Percentiles rank a stretch among this genome's conserved stretches.
phyloP scores from a whole-genome alignment of 2,888 invertebrate genomes.

The Chloroclystis v-ata region DNA sequence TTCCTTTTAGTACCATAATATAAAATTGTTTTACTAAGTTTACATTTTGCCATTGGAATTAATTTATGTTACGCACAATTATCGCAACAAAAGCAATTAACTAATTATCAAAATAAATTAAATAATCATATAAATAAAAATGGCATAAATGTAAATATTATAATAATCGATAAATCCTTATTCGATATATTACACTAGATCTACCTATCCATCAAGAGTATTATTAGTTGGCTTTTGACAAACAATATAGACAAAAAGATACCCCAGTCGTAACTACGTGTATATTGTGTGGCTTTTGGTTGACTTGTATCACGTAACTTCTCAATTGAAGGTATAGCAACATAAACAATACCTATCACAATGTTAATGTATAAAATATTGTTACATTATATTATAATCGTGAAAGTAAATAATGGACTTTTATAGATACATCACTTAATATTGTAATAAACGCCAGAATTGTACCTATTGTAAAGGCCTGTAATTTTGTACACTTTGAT shows the following conservation, averaged over 20 bases:
- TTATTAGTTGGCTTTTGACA: slow-evolving; percentile 8
- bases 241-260: background rate
- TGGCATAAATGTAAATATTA: slow-evolving; percentile 15
- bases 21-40: background rate
- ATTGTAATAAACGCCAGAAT: slow-evolving; percentile 55
- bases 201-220: slow-evolving; percentile 7
- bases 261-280: no score
- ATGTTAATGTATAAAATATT: slow-evolving; percentile 36
- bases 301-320: slow-evolving; percentile 29
- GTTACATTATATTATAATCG: slow-evolving; percentile 40
- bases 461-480: slow-evolving; percentile 65
- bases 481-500: slow-evolving; percentile 75
- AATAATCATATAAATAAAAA: background rate
- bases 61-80: background rate
- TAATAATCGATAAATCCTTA: slow-evolving; percentile 4
- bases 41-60: background rate
- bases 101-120: slow-evolving; percentile 1
- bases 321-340: slow-evolving; percentile 55
- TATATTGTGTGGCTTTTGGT: slow-evolving; percentile 32
- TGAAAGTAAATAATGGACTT: slow-evolving; percentile 51
- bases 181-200: slow-evolving; percentile 6
- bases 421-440: slow-evolving; percentile 48
- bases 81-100: background rate
- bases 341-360: slow-evolving; percentile 57
- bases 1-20: no score